Percentiles rank a stretch among this genome's conserved stretches.
Evolutionary conservation across 2,888 invertebrate species (phyloP).

Genomic region (Podabrus alpinus): DNA sequence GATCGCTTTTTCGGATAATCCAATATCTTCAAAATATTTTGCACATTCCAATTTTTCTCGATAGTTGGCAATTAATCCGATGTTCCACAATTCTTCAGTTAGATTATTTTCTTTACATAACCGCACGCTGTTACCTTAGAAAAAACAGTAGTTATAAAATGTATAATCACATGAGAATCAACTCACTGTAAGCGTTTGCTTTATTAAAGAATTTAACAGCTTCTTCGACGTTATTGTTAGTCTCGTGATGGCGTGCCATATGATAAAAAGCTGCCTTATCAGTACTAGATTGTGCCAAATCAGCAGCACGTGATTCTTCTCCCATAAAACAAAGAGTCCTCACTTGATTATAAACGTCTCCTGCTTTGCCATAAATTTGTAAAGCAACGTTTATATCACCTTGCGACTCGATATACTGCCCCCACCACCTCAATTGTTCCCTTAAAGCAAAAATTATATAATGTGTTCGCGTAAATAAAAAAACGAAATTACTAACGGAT

Average conservation of each 20-base stretch:
- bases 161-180: not conserved
- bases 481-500: constrained; percentile 61
- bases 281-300: constrained; percentile 72
- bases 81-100: constrained; percentile 87
- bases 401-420: constrained; percentile 93
- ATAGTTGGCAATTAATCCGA: constrained; percentile 75
- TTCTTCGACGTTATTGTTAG: constrained; percentile 80
- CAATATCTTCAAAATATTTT: constrained; percentile 83
- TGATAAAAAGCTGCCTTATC: constrained; percentile 93
- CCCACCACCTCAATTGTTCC: constrained; percentile 94
- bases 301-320: constrained; percentile 70
- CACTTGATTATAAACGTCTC: constrained; percentile 80
- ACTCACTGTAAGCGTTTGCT: constrained; percentile 80
- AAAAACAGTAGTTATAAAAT: not conserved
- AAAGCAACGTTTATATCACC: constrained; percentile 91
- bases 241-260: constrained; percentile 91
- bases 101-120: constrained; percentile 76
- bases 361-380: constrained; percentile 84
- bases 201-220: constrained; percentile 88
- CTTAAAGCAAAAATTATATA: constrained; percentile 49
- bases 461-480: constrained; percentile 6
- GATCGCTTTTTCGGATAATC: constrained; percentile 85
- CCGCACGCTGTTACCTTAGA: constrained; percentile 56
- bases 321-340: constrained; percentile 75
- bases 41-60: constrained; percentile 90